Percentiles rank a stretch among this genome's conserved stretches.
Evolutionary conservation across 2,113 vertebrate species (phyloP).

Genomic region (Oreochromis tanganicae): DNA sequence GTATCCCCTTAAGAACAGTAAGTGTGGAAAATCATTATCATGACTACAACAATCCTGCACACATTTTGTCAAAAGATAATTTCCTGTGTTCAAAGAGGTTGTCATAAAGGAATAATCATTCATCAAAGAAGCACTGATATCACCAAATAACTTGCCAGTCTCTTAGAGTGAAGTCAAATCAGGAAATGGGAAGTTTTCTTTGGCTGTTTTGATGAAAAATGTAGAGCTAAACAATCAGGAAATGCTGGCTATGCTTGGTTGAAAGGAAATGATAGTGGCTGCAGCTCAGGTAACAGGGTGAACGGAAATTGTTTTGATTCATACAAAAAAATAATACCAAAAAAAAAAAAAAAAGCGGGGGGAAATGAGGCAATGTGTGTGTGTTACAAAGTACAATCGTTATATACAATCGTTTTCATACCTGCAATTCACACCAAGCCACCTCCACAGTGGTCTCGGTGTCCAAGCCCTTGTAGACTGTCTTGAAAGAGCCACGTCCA

Average conservation of each 20-base stretch:
- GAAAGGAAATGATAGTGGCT: not conserved
- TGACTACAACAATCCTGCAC: not conserved
- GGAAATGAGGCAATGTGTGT: not conserved
- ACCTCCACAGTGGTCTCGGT: conserved; percentile 98
- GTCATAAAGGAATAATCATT: not conserved
- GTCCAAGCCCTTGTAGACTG: conserved; percentile 96
- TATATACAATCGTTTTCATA: conserved; percentile 53
- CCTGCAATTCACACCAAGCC: conserved; percentile 98
- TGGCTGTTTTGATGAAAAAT: not conserved
- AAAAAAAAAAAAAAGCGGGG: not conserved
- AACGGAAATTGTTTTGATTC: not conserved
- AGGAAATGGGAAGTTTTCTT: not conserved
- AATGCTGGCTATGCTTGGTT: not conserved
- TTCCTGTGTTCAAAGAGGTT: not conserved
- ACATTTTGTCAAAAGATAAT: not conserved
- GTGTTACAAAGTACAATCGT: not conserved
- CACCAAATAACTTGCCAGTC: not conserved
- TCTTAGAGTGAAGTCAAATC: not conserved
- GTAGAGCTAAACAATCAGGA: conserved; percentile 8
- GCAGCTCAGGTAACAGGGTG: not conserved
- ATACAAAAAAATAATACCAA: not conserved
- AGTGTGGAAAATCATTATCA: not conserved
- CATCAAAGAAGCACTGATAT: not conserved
- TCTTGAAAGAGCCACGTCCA: conserved; percentile 97
- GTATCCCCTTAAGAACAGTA: not conserved